Conservation (phyloP, 2,113 vertebrate species). For the Trematomus loennbergii region DNA sequence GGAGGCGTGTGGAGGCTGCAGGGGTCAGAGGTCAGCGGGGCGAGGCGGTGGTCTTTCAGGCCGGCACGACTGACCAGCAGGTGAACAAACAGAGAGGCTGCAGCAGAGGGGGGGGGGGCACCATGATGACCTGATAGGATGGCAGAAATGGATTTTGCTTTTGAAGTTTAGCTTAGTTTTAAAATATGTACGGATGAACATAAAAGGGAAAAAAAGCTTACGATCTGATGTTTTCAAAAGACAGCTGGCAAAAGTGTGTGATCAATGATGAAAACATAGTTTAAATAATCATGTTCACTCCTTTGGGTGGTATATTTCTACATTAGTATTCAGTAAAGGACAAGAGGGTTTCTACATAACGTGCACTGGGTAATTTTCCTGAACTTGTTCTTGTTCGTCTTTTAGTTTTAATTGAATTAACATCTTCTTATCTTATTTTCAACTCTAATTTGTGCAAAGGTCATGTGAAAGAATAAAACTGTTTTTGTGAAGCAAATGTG, state of each 20-base stretch:
- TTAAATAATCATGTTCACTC: not conserved
- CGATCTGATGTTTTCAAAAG: not conserved
- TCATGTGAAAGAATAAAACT: constrained; percentile 65
- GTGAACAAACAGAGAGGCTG: constrained; percentile 82
- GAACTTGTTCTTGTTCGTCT: not conserved
- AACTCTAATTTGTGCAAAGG: constrained; percentile 37
- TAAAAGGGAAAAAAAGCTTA: constrained; percentile 6
- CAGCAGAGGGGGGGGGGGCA: constrained; percentile 31
- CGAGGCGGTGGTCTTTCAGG: constrained; percentile 61
- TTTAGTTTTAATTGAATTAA: constrained; percentile 11
- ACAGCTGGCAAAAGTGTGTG: not conserved
- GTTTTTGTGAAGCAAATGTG: constrained; percentile 5
- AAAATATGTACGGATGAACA: not conserved
- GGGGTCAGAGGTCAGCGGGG: constrained; percentile 69
- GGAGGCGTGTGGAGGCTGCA: constrained; percentile 76
- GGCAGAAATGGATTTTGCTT: constrained; percentile 44
- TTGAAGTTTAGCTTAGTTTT: constrained; percentile 37
- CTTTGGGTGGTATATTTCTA: not conserved
- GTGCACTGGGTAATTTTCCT: not conserved
- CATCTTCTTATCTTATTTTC: constrained; percentile 41
- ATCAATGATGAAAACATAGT: not conserved
- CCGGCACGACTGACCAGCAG: constrained; percentile 72
- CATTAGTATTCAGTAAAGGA: not conserved
- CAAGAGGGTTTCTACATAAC: not conserved
- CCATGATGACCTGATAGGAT: not conserved